Evolutionary conservation across 2,888 invertebrate species (phyloP), one percentile per base, ranked within the genome.

Genomic region (Eupithecia tripunctaria): DNA sequence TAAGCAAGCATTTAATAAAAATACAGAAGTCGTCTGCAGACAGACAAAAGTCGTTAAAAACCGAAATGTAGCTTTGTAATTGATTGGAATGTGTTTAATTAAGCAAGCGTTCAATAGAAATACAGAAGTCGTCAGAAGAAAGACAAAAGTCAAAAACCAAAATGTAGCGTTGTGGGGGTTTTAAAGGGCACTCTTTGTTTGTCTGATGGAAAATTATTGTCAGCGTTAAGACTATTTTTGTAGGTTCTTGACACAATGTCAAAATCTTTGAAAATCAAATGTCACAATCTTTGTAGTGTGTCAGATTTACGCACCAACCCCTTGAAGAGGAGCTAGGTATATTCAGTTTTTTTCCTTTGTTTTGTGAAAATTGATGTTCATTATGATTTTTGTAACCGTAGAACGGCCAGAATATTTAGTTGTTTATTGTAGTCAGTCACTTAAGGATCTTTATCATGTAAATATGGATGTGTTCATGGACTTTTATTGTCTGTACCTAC

Each of bases 41-140:
- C n/a, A 8, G 3, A 47, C 47, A 47, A 8, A 18, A 47, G n/a
- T n/a, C 8, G n/a, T n/a, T n/a, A 51, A n/a, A 18, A 51, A 51
- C n/a, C 10, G n/a, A 51, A 21, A 51, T 51, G 47, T n/a, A 51
- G 47, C 8, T 51, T 21, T 47, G n/a, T 47, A n/a, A n/a, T n/a
- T n/a, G n/a, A n/a, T 73, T 64, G 63, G 32, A 67, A 64, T 51
- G 66, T 62, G 21, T 67, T 56, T 56, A 14, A 67, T 56, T 38
- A 38, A 38, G 6, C 27, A 27, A 27, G 59, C 1, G 14, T 59
- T 27, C 15, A 59, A 15, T 29, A 18, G 29, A 51, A 21, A 10
- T 51, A 43, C 43, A 2, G n/a, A n/a, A 21, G 21, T n/a, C 8
- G n/a, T 2, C 8, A 47, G n/a, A 29, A 7, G 15, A 47, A 47